Evolutionary conservation across 1,140 invertebrate genomes (phyloP), one percentile per base, ranked within the genome.

Genomic region (Plectrocnemia conspersa): DNA sequence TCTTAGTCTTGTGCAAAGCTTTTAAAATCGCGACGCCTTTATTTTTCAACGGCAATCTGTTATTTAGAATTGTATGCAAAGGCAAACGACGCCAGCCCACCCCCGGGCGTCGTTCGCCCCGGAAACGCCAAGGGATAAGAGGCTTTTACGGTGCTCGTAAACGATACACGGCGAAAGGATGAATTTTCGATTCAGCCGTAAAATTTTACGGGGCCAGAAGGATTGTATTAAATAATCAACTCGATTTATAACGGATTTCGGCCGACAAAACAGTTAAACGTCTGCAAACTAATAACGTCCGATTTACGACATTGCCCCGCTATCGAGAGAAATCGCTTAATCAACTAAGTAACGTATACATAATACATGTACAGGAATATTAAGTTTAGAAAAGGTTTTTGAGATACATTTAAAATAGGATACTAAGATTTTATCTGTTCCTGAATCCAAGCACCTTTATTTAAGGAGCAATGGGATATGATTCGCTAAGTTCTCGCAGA

Each of bases 201-300:
- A 50, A 50, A 7, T 50, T 50, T 50, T 50, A 50, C 22, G 21
- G 6, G 21, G 7, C 13, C 16, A 2, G 19, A 5, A 15, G 47
- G 33, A 38, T 38, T 38, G 33, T 50, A 50, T 50, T 50, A 50
- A 50, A 50, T 50, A 50, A 50, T 50, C 47, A 50, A 50, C 27
- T 38, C 27, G 33, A 50, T 50, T 50, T 50, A 50, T 50, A 33
- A 35, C 27, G 27, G 27, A 48, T 48, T 48, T 48, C 32, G 35
- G 45, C n/a, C 35, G 35, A 35, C 32, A 32, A 50, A 50, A 38
- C 29, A 32, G 22, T 15, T 13, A 6, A 25, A n/a, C 47, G 47
- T 24, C 13, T 16, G 15, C 33, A 27, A n/a, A 38, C n/a, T 24
- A 50, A 45, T 45, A 45, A 45, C n/a, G n/a, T n/a, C n/a, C n/a